Evolutionary conservation across 2,888 invertebrate genomes (phyloP), one percentile per base, ranked within the genome.

Genomic region (Leucoma salicis): DNA sequence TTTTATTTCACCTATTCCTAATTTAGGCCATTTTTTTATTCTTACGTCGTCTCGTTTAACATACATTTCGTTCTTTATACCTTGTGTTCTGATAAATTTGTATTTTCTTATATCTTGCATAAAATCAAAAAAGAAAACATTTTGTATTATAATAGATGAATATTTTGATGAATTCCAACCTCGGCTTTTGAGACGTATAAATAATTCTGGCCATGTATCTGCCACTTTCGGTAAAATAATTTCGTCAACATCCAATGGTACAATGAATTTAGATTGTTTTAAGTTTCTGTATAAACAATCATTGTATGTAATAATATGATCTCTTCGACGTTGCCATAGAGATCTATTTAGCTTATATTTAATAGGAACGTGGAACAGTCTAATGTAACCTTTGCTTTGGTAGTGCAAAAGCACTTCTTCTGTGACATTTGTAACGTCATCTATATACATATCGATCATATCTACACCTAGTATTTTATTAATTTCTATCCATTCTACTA

Each of bases 241-340:
- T 82, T 95, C 95, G 72, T 95, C 95, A 31, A 94, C 87, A 70
- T 95, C 95, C 56, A 95, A 77, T 7, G 95, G 94, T 16, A 95
- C 82, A 12, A 94, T 81, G 69, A 88, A 94, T 59, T 92, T 90
- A 27, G 93, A 93, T 51, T 86, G 85, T 58, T 90, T 80, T 37
- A 94, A 78, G 78, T 94, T 94, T 70, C 94, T 91, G 73, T 95
- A 95, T 45, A 95, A 90, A 68, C 95, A 95, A 72, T 95, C 94
- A 73, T 95, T 95, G 74, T 95, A 95, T 0, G 94, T 92, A 49
- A 95, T 90, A 21, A 95, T 81, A 70, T 95, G 95, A 78, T 94
- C 92, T 57, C 95, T 87, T 64, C 94, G 92, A 28, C 85, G 68
- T 69, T 94, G 94, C 91, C 94, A 95, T 24, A 90, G 65, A 46